A percentile compares a stretch with the other conserved stretches of the same genome.
phyloP scores from a whole-genome alignment of 2,113 vertebrate genomes.

The Dryoscopus gambensis region DNA sequence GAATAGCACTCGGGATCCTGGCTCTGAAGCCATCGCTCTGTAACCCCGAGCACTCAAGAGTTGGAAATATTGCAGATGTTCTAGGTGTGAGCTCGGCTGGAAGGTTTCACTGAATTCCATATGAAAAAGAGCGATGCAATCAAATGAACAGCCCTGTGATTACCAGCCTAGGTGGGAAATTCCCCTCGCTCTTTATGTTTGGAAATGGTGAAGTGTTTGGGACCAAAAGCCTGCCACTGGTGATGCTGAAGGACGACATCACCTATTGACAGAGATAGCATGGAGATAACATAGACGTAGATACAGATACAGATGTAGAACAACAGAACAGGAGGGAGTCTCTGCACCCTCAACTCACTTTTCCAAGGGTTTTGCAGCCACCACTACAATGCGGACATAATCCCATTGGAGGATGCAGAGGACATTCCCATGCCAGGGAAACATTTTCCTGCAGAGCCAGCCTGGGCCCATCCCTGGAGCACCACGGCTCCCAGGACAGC shows the following conservation, averaged over 20 bases:
- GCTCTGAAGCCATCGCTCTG: not conserved
- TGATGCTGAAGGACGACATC: not conserved
- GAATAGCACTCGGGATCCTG: not conserved
- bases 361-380: not conserved
- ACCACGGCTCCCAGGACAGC: fast-evolving
- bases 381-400: not conserved
- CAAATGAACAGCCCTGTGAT: not conserved
- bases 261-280: not conserved
- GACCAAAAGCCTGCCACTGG: not conserved
- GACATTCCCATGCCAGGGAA: not conserved
- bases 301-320: not conserved
- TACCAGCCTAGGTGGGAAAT: not conserved
- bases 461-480: not conserved
- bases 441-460: not conserved
- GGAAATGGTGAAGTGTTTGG: not conserved
- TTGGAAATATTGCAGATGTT: not conserved
- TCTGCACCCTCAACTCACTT: not conserved
- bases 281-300: fast-evolving
- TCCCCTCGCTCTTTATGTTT: not conserved
- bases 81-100: not conserved
- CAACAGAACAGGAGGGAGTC: not conserved
- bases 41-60: not conserved
- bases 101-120: not conserved
- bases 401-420: not conserved
- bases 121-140: not conserved